phyloP scores from a whole-genome alignment of 2,888 invertebrate species.

The Dioctria rufipes region DNA sequence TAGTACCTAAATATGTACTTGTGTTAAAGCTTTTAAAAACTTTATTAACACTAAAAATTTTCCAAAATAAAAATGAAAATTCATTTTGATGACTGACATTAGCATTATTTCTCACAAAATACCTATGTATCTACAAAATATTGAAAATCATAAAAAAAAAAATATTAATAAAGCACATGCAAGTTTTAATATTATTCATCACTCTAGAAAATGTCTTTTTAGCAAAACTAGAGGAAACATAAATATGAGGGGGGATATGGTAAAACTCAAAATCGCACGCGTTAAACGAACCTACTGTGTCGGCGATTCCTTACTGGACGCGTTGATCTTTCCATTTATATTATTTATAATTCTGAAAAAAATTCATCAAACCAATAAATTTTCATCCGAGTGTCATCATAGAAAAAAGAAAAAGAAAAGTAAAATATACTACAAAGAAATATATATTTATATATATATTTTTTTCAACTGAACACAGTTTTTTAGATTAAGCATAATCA shows the following conservation, averaged over 20 bases:
- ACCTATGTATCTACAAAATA: too few relatives aligned
- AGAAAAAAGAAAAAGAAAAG: background rate
- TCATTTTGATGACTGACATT: too few relatives aligned
- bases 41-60: too few relatives aligned
- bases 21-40: too few relatives aligned
- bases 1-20: too few relatives aligned
- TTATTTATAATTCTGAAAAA: conserved; percentile 38
- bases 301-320: conserved; percentile 81
- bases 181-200: conserved; percentile 5
- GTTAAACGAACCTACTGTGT: conserved; percentile 77
- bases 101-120: too few relatives aligned
- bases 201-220: background rate
- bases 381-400: conserved; percentile 27
- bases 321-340: conserved; percentile 70
- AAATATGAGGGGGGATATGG: background rate
- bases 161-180: conserved; percentile 18
- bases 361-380: conserved; percentile 47
- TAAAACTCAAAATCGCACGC: conserved; percentile 58
- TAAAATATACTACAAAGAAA: conserved; percentile 31
- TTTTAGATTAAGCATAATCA: background rate
- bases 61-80: too few relatives aligned
- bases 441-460: background rate
- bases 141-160: background rate
- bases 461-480: background rate
- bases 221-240: too few relatives aligned